These are phyloP conservation scores for Ophion obscuratus DNA, from an alignment of 2,888 invertebrate genomes.

Conservation along the genomic window DNA sequence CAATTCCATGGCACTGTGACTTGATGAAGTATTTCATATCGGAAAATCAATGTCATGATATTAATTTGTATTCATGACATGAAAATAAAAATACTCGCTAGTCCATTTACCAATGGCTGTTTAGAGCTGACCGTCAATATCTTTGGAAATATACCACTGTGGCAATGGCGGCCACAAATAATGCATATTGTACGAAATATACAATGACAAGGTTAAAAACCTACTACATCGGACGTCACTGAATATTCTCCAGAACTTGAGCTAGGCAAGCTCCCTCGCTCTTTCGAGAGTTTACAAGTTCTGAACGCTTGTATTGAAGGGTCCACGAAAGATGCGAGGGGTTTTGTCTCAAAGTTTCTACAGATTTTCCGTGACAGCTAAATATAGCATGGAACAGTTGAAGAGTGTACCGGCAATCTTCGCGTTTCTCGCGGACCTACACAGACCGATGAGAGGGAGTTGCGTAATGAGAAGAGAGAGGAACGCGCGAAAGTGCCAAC, in stretches of 20 bases:
- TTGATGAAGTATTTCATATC: too few species aligned
- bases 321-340: constrained; percentile 8
- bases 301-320: constrained; percentile 12
- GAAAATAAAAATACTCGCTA: too few species aligned
- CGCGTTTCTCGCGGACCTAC: neutral
- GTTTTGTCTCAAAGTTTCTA: constrained; percentile 2
- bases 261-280: neutral
- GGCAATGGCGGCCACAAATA: too few species aligned
- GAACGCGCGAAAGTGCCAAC: constrained; percentile 27
- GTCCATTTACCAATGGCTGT: too few species aligned
- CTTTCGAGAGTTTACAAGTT: constrained; percentile 13
- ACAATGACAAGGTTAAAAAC: too few species aligned
- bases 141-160: too few species aligned
- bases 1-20: too few species aligned
- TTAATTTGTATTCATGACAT: too few species aligned
- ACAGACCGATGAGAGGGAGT: neutral
- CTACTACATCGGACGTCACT: too few species aligned
- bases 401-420: constrained; percentile 21
- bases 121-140: too few species aligned
- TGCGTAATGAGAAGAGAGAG: neutral
- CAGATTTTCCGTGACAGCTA: constrained; percentile 36
- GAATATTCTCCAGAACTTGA: neutral
- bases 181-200: too few species aligned
- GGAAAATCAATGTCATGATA: too few species aligned
- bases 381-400: constrained; percentile 32